Evolutionary conservation across 2,797 vertebrate genomes (phyloP).

Genomic region (Petrocephalus schoutedeni): DNA sequence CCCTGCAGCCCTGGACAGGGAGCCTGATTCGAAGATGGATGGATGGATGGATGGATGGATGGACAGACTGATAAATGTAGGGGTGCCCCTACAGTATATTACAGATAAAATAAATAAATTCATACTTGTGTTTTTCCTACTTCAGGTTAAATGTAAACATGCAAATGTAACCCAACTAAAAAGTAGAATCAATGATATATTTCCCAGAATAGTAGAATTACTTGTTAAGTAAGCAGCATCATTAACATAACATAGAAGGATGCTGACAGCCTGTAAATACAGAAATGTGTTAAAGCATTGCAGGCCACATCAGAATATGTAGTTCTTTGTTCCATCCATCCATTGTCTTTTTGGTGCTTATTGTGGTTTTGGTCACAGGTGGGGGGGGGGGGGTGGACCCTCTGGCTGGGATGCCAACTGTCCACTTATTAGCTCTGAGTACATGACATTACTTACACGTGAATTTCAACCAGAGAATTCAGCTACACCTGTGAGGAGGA

Average conservation of each 20-base stretch:
- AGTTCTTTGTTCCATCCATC: background rate
- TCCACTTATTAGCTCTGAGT: background rate
- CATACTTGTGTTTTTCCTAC: background rate
- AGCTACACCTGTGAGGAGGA: background rate
- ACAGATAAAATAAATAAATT: background rate
- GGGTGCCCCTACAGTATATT: background rate
- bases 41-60: background rate
- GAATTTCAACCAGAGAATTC: background rate
- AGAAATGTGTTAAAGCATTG: background rate
- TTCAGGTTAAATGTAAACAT: background rate
- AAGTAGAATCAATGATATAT: background rate
- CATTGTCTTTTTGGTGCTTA: background rate
- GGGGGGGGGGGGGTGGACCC: background rate
- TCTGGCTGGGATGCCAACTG: background rate
- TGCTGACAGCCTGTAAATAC: background rate
- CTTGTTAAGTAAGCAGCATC: background rate
- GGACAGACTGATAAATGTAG: background rate
- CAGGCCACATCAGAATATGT: background rate
- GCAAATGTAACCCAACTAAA: background rate
- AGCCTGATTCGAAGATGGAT: background rate
- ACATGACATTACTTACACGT: background rate
- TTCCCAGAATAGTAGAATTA: background rate
- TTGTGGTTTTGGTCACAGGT: background rate
- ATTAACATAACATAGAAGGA: background rate
- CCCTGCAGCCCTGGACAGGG: background rate